Evolutionary conservation across 2,888 invertebrate species (phyloP), one percentile per base, ranked within the genome.

Genomic region (Altica lythri): DNA sequence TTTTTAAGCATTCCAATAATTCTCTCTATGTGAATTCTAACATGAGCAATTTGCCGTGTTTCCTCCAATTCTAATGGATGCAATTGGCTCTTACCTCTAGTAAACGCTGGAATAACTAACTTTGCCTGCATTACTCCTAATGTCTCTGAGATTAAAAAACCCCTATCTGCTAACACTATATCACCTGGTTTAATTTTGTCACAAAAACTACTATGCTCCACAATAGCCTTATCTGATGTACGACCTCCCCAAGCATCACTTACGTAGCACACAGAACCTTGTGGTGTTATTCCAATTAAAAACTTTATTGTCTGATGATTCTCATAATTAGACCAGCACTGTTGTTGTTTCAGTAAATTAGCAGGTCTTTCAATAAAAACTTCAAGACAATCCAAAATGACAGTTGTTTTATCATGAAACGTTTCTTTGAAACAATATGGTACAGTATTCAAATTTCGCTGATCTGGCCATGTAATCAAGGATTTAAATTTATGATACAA

Each of bases 301-400:
- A 55, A 60, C 40, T 61, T 61, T 38, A 58, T 22, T 9, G 61
- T 59, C 30, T 53, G 25, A 16, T 57, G 53, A 44, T 59, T 53
- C 34, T 59, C 55, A 46, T 61, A 59, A 37, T 60, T 60, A 9
- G 57, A 61, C 57, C 57, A 62, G 18, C 53, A 48, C 37, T 55
- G 52, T 14, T 40, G 51, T 47, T 47, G 37, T 18, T 57, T 53
- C 48, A 50, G 8, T 8, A 27, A 35, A 29, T 16, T 35, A 18
- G 37, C 38, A 13, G 59, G 57, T 17, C 51, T 60, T 53, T 55
- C 40, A 50, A 57, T 57, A 47, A 57, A 60, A 44, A 53, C 40
- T 34, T 57, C 57, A 57, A 60, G 57, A 27, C 60, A 57, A 34
- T 57, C 49, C 6, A 59, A 25, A 48, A 54, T 59, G 8, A 54